Evolutionary conservation across 2,888 invertebrate species (phyloP), one percentile per base, ranked within the genome.

Genomic region (Mongoloraphidia duomilia): DNA sequence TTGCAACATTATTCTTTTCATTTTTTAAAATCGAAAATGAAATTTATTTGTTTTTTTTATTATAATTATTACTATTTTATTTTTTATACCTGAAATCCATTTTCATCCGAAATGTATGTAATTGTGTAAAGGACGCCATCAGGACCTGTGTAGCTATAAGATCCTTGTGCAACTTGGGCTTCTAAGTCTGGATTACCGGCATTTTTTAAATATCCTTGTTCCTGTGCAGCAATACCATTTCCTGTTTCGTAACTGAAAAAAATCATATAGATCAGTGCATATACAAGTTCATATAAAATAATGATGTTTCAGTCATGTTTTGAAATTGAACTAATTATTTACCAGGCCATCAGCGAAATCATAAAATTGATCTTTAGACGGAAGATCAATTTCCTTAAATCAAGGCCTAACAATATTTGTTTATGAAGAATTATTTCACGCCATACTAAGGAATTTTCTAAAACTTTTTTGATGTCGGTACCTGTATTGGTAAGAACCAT

Each of bases 91-190:
- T 63, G 71, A 57, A 73, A 73, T 63, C 84, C 84, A 59, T 82
- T 77, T 63, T 84, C 84, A 59, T 84, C 84, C 59, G 84, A 83
- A 45, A 76, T 70, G 70, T 84, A 85, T 36, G 72, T 73, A 36
- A 84, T 55, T 12, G 72, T 65, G 57, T 81, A 77, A 2, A 77
- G 74, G 50, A 77, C 67, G 34, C 84, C 84, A 59, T 85, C 84
- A n/a, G 82, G 82, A 41, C 82, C 80, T 39, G 79, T 82, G 70
- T 84, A 85, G 34, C 74, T 71, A 65, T 74, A 80, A 26, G 76
- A 76, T 5, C 85, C 85, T 61, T 82, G 77, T 3, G 82, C 82
- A 0, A 78, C 76, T 58, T 83, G 74, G 0, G 77, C 76, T 58
- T 79, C 82, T 1, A 70, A 72, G 33, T 81, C 80, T 56, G 80